A percentile compares a stretch with the other conserved stretches of the same genome.
phyloP scores from a whole-genome alignment of 2,888 invertebrate genomes.

The Antheraea yamamai region DNA sequence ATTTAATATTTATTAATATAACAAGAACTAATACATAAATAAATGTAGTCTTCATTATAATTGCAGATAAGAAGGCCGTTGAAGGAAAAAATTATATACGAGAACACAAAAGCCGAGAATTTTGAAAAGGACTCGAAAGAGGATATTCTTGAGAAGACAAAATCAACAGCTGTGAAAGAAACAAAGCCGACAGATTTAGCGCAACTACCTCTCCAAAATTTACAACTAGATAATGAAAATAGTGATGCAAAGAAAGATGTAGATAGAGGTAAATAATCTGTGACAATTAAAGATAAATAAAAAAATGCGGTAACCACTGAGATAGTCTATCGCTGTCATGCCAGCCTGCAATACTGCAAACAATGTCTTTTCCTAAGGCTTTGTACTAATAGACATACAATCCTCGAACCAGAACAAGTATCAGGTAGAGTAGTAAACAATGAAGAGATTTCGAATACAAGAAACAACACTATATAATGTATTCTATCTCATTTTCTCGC shows the following conservation, averaged over 20 bases:
- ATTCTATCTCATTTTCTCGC: too few relatives aligned
- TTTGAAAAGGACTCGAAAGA: slow-evolving; percentile 8
- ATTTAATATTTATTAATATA: background rate
- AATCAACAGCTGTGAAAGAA: slow-evolving; percentile 33
- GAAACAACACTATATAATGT: too few relatives aligned
- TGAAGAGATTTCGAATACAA: too few relatives aligned
- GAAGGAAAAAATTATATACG: slow-evolving; percentile 51
- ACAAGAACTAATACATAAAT: background rate
- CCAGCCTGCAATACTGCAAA: too few relatives aligned
- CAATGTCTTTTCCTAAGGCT: too few relatives aligned
- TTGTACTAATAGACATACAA: too few relatives aligned
- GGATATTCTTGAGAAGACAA: slow-evolving; percentile 31
- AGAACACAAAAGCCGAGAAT: slow-evolving; percentile 31
- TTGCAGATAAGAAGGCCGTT: slow-evolving; percentile 62
- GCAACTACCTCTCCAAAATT: slow-evolving; percentile 37
- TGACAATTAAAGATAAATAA: background rate
- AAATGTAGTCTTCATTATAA: slow-evolving; percentile 18
- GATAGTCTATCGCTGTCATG: too few relatives aligned
- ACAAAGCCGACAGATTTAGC: slow-evolving; percentile 35
- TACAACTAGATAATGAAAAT: slow-evolving; percentile 44
- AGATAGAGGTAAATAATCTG: slow-evolving; percentile 23
- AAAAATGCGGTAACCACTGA: too few relatives aligned
- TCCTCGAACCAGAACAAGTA: too few relatives aligned
- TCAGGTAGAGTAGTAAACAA: too few relatives aligned
- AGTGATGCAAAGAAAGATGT: slow-evolving; percentile 32